Evolutionary conservation across 1,140 invertebrate species (phyloP), one percentile per base, ranked within the genome.

Genomic region (Tetramorium alpestre): DNA sequence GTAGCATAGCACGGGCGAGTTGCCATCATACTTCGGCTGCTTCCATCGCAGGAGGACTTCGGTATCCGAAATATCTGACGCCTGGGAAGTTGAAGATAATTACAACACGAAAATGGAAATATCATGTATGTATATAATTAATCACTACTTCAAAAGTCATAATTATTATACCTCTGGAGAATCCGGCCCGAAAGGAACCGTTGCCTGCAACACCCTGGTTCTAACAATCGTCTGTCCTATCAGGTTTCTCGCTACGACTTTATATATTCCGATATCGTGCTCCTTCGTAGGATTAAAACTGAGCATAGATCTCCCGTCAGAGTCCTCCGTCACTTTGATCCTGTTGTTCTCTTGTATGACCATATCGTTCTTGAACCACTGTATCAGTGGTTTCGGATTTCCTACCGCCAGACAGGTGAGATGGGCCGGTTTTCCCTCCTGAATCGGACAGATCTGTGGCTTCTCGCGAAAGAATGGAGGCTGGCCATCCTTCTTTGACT

Each of bases 341-440:
- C 98, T 96, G 87, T 97, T 97, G 41, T 97, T 97, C 93, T 98
- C 98, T 5, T 97, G 97, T 5, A 99, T 94, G 54, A 99, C 97
- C 92, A 98, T 96, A 92, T 99, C 98, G 93, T 99, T 99, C 95
- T 98, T 98, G 95, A 98, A 99, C 99, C 99, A 99, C 89, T 99
- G 98, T n/a, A 99, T 97, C 62, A 96, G 95, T 0, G 99, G 99
- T 92, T 97, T 97, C 0, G 99, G 99, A 91, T 98, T 98, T 0
- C 98, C 99, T 6, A 99, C 97, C 3, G 98, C 98, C 70, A 97
- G 97, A 94, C 98, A 99, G 11, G 97, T 96, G 7, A 99, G 95
- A 86, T 98, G 97, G 1, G 98, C 97, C 13, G 97, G 96, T 91
- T 98, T 97, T 18, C 97, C 98, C 77, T 98, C 97, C 44, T 97